Evolutionary conservation across 2,888 invertebrate genomes (phyloP).

Genomic region (Latrodectus hesperus): DNA sequence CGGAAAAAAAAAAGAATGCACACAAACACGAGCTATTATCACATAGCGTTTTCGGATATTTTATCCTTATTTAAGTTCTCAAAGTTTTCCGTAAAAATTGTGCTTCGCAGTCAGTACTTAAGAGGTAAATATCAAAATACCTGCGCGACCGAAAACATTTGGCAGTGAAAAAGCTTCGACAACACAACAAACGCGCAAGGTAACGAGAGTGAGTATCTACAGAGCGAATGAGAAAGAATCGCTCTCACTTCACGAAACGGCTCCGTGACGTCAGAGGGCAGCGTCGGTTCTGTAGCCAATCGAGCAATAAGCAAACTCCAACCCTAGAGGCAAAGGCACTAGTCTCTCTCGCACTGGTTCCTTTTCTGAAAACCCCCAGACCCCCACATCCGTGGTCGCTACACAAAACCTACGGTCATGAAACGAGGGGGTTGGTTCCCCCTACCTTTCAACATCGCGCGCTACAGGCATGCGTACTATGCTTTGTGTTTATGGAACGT

Average conservation of each 20-base stretch:
- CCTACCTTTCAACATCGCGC: slow-evolving; percentile 5
- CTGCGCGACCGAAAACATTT: slow-evolving; percentile 32
- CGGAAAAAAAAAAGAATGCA: slow-evolving; percentile 15
- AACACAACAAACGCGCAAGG: slow-evolving; percentile 1
- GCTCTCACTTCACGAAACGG: slow-evolving; percentile 25
- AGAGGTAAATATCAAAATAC: slow-evolving; percentile 28
- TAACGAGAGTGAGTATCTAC: slow-evolving; percentile 16
- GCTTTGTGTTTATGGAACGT: slow-evolving; percentile 43
- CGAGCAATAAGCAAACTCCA: slow-evolving; percentile 16
- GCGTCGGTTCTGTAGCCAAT: slow-evolving; percentile 46
- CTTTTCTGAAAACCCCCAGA: slow-evolving; percentile 24
- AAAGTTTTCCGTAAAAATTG: neutral
- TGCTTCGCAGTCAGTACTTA: neutral
- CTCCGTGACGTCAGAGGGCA: slow-evolving; percentile 48
- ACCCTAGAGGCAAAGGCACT: slow-evolving; percentile 33
- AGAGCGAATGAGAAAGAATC: slow-evolving; percentile 28
- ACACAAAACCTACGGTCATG: slow-evolving; percentile 47
- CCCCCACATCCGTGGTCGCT: slow-evolving; percentile 61
- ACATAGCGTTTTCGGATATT: slow-evolving; percentile 13
- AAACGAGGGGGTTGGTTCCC: slow-evolving; percentile 29
- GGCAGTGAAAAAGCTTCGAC: slow-evolving; percentile 39
- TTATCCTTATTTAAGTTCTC: too few relatives aligned
- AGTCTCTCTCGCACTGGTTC: slow-evolving; percentile 18
- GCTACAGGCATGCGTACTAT: slow-evolving; percentile 36
- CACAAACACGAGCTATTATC: slow-evolving; percentile 7